A percentile compares a stretch with the other conserved stretches of the same genome.
Evolutionary conservation across 92 coral and sea anemone species (phyloP).

Genomic region (Epizoanthus fatuus): DNA sequence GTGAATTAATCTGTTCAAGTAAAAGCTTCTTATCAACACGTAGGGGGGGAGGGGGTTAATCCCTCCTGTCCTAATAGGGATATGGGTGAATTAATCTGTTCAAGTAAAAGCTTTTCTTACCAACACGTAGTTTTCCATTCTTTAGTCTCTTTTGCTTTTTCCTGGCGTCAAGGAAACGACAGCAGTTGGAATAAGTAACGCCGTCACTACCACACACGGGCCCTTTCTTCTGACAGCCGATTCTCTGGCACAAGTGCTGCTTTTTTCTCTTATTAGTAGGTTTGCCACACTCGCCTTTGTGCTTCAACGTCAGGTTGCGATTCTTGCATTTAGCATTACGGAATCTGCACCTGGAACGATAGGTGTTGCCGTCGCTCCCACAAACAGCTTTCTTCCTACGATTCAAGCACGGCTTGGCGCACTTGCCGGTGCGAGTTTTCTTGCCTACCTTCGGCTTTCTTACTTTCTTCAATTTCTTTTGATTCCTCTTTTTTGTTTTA

Average conservation of each 20-base stretch:
- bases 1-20: too few species aligned
- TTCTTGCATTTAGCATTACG: slow-evolving; percentile 3
- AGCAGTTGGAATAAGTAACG: background rate
- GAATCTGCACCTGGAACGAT: slow-evolving; percentile 2
- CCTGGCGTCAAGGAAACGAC: background rate
- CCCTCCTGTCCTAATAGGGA: too few species aligned
- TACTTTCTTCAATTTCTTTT: background rate
- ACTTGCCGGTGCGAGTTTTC: background rate
- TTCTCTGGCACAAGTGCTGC: background rate
- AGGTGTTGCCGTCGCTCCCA: slow-evolving; percentile 1
- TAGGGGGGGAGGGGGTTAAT: too few species aligned
- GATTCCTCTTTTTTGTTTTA: background rate
- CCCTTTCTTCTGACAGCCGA: background rate
- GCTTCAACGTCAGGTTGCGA: background rate
- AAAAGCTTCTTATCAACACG: too few species aligned
- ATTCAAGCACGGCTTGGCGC: too few species aligned
- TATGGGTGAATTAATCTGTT: too few species aligned
- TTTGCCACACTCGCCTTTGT: slow-evolving; percentile 1
- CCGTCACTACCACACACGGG: slow-evolving; percentile 17
- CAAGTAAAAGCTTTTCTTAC: too few species aligned
- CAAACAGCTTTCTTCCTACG: background rate
- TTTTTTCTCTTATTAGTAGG: background rate
- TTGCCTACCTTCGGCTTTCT: background rate
- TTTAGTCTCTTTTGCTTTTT: background rate
- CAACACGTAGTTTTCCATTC: background rate